Evolutionary conservation across 2,113 vertebrate species (phyloP).

Genomic region (Hyperoodon ampullatus): DNA sequence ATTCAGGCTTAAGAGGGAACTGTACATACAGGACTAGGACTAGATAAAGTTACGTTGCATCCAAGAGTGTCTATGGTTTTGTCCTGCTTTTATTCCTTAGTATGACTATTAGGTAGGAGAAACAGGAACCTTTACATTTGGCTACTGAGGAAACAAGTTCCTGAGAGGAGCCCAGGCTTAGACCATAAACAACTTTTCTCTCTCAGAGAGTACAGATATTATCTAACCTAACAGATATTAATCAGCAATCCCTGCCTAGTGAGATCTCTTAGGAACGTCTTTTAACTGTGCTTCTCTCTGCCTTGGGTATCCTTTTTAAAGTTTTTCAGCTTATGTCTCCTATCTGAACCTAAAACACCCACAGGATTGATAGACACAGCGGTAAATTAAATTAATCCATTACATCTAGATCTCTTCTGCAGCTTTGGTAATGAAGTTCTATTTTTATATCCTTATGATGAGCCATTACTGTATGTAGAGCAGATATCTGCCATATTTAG

Average conservation of each 20-base stretch:
- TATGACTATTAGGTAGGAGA: neutral
- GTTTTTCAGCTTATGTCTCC: constrained; percentile 9
- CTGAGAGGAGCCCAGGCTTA: neutral
- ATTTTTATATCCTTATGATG: constrained; percentile 58
- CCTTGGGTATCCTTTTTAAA: constrained; percentile 36
- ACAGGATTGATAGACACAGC: constrained; percentile 59
- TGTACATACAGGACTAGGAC: neutral
- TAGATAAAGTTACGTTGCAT: neutral
- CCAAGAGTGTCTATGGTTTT: neutral
- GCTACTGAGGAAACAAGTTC: neutral
- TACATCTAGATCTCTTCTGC: constrained; percentile 35
- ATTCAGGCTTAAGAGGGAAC: neutral
- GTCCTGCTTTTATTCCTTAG: neutral
- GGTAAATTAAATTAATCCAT: constrained; percentile 59
- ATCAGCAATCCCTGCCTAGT: neutral
- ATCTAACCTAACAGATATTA: neutral
- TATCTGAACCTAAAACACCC: constrained; percentile 43
- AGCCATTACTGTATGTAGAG: constrained; percentile 13
- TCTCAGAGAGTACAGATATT: neutral
- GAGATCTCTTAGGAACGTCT: neutral
- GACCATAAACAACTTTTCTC: neutral
- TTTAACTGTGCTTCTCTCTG: constrained; percentile 21
- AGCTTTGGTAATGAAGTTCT: constrained; percentile 47
- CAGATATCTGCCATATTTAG: constrained; percentile 55
- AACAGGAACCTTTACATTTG: neutral